These are phyloP conservation scores for Champsocephalus esox DNA, from an alignment of 2,797 vertebrate species.

Conservation along the genomic window DNA sequence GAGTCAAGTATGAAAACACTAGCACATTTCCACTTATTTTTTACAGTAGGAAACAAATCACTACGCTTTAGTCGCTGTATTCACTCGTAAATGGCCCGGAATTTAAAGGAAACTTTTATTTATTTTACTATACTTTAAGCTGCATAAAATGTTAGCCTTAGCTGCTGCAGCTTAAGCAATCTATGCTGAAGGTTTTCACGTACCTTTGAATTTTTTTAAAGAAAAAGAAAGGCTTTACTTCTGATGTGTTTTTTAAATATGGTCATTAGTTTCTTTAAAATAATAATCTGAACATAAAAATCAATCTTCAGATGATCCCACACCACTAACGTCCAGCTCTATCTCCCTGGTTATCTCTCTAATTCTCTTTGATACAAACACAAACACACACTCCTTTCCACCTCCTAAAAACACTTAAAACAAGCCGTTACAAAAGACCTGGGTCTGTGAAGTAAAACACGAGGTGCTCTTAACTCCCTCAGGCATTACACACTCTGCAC, in stretches of 20 bases:
- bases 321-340: conserved; percentile 9
- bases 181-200: no score
- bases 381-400: conserved; percentile 12
- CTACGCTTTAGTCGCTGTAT: background rate
- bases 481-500: conserved; percentile 70
- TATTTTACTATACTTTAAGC: background rate
- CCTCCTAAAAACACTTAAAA: conserved; percentile 42
- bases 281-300: conserved; percentile 15
- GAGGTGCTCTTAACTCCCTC: conserved; percentile 64
- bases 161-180: no score
- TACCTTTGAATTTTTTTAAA: no score
- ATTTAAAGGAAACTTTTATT: background rate
- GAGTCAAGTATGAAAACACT: no score
- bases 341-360: conserved; percentile 18
- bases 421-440: conserved; percentile 36
- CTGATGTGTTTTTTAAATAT: background rate
- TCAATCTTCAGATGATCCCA: conserved; percentile 30
- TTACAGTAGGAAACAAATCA: no score
- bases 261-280: conserved; percentile 9
- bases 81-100: background rate
- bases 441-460: conserved; percentile 54
- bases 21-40: no score
- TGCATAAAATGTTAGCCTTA: background rate
- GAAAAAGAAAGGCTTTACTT: background rate
- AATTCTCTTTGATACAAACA: conserved; percentile 47